Conservation (phyloP, 2,888 invertebrate species). For the Cistogaster globosa region DNA sequence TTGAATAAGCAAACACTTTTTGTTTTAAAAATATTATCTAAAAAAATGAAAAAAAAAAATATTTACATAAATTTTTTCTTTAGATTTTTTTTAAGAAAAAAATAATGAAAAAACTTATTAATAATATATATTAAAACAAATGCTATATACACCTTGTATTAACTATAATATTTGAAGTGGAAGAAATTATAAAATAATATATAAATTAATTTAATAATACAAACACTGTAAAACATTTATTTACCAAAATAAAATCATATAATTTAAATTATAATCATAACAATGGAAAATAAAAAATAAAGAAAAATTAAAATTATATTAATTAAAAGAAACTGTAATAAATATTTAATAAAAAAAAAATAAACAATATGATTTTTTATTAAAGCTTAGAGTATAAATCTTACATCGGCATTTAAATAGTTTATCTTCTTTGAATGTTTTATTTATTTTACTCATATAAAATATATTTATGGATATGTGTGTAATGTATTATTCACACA, state of each 20-base stretch:
- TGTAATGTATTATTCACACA: too few species aligned
- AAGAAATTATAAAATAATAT: constrained; percentile 44
- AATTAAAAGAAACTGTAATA: constrained; percentile 67
- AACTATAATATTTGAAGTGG: constrained; percentile 55
- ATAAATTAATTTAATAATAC: constrained; percentile 44
- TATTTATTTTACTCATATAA: too few species aligned
- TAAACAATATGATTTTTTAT: background rate
- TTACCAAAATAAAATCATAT: constrained; percentile 58
- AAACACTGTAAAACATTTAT: constrained; percentile 66
- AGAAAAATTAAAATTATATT: constrained; percentile 53
- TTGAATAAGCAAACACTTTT: constrained; percentile 65
- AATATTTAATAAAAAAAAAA: constrained; percentile 70
- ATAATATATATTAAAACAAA: constrained; percentile 62
- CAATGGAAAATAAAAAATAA: constrained; percentile 39
- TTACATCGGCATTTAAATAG: too few species aligned
- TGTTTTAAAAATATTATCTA: constrained; percentile 54
- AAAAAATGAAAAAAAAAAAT: constrained; percentile 47
- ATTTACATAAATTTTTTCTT: constrained; percentile 65
- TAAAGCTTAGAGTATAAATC: background rate
- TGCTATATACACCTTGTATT: constrained; percentile 71
- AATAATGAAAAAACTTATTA: constrained; percentile 5
- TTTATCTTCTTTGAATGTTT: too few species aligned
- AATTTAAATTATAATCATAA: constrained; percentile 52
- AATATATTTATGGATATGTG: too few species aligned
- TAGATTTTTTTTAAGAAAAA: constrained; percentile 49